Conservation (phyloP, 2,888 invertebrate species). For the Hipparchia semele region DNA sequence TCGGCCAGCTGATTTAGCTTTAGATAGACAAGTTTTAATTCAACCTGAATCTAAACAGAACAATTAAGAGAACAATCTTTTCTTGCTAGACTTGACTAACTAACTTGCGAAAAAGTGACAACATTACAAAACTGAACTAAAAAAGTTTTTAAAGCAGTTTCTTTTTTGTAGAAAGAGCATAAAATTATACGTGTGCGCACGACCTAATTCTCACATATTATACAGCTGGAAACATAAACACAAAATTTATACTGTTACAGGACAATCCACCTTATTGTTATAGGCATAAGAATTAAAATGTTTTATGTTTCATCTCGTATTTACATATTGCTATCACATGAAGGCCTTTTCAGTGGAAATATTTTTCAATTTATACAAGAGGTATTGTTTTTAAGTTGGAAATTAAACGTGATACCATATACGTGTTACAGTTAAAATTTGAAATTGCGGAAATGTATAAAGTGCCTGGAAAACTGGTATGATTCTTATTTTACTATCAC, state of each 20-base stretch:
- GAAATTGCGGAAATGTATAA: not conserved
- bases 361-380: conserved; percentile 7
- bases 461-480: not conserved
- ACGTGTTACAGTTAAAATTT: not conserved
- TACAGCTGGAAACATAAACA: conserved; percentile 15
- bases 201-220: not conserved
- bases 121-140: too few species aligned
- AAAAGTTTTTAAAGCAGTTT: too few species aligned
- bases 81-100: too few species aligned
- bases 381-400: conserved; percentile 6
- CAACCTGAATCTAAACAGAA: too few species aligned
- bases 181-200: not conserved
- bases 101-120: too few species aligned
- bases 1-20: too few species aligned
- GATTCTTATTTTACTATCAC: not conserved
- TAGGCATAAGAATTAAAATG: not conserved
- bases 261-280: not conserved
- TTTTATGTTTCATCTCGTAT: not conserved
- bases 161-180: too few species aligned
- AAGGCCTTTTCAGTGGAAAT: conserved; percentile 7
- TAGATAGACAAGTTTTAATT: too few species aligned
- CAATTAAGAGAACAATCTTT: too few species aligned
- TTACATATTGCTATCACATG: not conserved
- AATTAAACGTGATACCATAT: conserved; percentile 1
- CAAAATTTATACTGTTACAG: not conserved